Percentiles rank a stretch among this genome's conserved stretches.
Conservation (phyloP, 2,113 vertebrate genomes). For the Trachemys scripta region DNA sequence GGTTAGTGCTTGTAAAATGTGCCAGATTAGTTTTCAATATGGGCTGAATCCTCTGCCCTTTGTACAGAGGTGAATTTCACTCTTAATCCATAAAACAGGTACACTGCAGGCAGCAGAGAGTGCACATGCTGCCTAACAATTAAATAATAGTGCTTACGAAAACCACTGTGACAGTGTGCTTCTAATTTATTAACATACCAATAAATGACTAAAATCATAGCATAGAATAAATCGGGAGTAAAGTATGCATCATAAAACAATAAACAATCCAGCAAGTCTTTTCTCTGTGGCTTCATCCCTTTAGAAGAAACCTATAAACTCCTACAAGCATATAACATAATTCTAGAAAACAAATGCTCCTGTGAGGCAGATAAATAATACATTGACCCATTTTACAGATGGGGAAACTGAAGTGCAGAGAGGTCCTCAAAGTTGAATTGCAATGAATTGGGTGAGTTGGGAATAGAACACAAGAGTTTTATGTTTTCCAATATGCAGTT, state of each 20-base stretch:
- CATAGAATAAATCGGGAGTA: background rate
- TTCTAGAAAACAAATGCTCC: background rate
- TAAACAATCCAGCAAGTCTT: background rate
- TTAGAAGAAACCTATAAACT: background rate
- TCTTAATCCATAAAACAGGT: background rate
- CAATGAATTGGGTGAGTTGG: background rate
- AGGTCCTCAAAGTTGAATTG: background rate
- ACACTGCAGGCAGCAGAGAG: background rate
- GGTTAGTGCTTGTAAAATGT: background rate
- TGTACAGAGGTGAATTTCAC: background rate
- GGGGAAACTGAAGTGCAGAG: rapidly evolving
- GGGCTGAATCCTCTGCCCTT: background rate
- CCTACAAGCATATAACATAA: background rate
- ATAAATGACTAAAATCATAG: background rate
- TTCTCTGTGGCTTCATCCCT: background rate
- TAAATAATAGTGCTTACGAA: background rate
- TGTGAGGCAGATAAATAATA: background rate
- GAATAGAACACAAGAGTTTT: background rate
- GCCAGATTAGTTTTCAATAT: background rate
- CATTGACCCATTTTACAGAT: background rate
- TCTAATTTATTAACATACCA: background rate
- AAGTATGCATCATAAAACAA: background rate
- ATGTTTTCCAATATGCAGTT: background rate
- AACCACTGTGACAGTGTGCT: background rate
- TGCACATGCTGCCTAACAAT: background rate